phyloP scores from a whole-genome alignment of 1,140 invertebrate genomes.

The Vollenhovia emeryi region DNA sequence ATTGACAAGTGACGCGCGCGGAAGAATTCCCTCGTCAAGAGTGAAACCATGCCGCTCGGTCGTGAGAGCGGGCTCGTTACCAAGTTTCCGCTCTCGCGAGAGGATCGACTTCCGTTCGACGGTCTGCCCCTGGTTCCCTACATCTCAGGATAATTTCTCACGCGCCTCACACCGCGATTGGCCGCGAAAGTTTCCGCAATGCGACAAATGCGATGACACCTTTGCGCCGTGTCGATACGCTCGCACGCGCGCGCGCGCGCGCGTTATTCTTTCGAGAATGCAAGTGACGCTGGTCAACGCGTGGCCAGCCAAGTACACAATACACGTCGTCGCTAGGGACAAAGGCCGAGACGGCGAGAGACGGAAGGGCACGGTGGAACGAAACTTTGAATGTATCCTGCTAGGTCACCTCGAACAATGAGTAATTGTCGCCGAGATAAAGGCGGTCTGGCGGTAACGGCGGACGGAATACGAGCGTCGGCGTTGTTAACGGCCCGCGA shows the following conservation, averaged over 20 bases:
- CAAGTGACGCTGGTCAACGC: slow-evolving; percentile 45
- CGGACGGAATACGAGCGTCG: background rate
- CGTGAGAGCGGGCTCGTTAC: slow-evolving; percentile 66
- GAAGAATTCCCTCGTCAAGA: slow-evolving; percentile 29
- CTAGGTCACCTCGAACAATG: slow-evolving; percentile 1
- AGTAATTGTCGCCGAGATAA: slow-evolving; percentile 37
- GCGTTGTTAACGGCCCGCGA: slow-evolving; percentile 32
- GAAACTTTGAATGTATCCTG: background rate
- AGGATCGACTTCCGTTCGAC: slow-evolving; percentile 65
- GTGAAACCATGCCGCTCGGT: slow-evolving; percentile 8
- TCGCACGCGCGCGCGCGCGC: background rate
- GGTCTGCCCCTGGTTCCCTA: slow-evolving; percentile 18
- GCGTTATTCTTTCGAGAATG: background rate
- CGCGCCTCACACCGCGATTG: slow-evolving; percentile 51
- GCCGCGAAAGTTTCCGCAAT: slow-evolving; percentile 69
- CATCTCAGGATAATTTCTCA: slow-evolving; percentile 61
- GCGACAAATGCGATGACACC: slow-evolving; percentile 60
- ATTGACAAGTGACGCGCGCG: slow-evolving; percentile 29
- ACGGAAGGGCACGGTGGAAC: background rate
- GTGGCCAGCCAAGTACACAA: slow-evolving; percentile 22
- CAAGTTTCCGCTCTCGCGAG: slow-evolving; percentile 66
- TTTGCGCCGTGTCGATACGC: slow-evolving; percentile 24
- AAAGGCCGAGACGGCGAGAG: slow-evolving; percentile 3
- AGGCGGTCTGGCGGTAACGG: slow-evolving; percentile 19
- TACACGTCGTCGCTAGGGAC: background rate